Base-by-base conservation (phyloP, 2,888 invertebrate species). In the Philhelius pedissequus region DNA sequence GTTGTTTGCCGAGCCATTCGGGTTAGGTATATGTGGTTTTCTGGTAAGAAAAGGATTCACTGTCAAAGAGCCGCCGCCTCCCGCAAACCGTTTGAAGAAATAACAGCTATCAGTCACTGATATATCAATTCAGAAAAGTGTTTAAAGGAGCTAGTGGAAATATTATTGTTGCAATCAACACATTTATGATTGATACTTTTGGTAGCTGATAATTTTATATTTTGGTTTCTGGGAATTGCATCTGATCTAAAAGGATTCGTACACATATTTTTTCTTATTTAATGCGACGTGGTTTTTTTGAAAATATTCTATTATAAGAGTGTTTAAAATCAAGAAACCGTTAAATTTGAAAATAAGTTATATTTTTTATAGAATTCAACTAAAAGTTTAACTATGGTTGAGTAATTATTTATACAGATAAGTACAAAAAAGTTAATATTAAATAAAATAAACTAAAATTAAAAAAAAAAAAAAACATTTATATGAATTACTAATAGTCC, bases 91-190 rank as follows among this genome's bases (percentile, higher is more conserved):
- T 40, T 54, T 35, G 5, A 58, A 66, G 13, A 3, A n/a, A n/a
- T n/a, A 60, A 60, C 15, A 71, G 35, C 64, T 77, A 77, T 71
- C 81, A 71, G 43, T 77, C 70, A 77, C 27, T 43, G 64, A 9
- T 43, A 50, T 52, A 38, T 45, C 40, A 54, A 75, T 62, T 45
- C 35, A 20, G 20, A 1, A 54, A 54, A 8, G 15, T 5, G 32
- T 43, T 9, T 45, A 22, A 62, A 43, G 25, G 60, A 69, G 60
- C 30, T 62, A 22, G 50, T 76, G 56, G 50, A 64, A 22, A 13
- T 64, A 20, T 18, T 32, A 52, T 56, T 52, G 45, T 60, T 66
- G 60, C 70, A 71, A 70, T 76, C 70, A 69, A 69, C 82, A 74
- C 82, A 22, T 78, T 83, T 74, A 25, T 78, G 50, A 68, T 35